Conservation (phyloP, 2,113 vertebrate genomes). For the Tretioscincus oriximinensis region DNA sequence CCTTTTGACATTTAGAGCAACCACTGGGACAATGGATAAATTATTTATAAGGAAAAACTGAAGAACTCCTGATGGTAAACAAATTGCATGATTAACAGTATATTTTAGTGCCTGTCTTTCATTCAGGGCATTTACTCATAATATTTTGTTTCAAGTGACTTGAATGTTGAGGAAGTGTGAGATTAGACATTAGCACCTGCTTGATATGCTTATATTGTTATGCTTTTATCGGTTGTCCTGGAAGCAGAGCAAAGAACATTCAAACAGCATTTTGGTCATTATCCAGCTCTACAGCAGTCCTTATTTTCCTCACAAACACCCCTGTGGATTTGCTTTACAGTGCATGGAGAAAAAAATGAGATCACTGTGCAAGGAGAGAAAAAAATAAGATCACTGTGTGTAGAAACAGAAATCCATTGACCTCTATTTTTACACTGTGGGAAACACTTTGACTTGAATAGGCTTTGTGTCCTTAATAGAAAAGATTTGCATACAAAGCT, state of each 20-base stretch:
- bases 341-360: not conserved
- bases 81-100: slow-evolving; percentile 12
- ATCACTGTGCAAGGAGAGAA: not conserved
- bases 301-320: slow-evolving; percentile 27
- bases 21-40: slow-evolving; percentile 31
- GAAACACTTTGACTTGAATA: slow-evolving; percentile 13
- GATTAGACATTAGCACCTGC: slow-evolving; percentile 25
- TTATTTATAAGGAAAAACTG: slow-evolving; percentile 26
- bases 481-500: slow-evolving; percentile 1
- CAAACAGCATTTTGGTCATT: not conserved
- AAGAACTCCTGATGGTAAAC: not conserved
- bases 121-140: slow-evolving; percentile 9
- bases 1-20: slow-evolving; percentile 20
- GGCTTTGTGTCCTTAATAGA: not conserved
- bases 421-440: not conserved
- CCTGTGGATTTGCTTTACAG: slow-evolving; percentile 15
- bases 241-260: slow-evolving; percentile 36
- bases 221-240: slow-evolving; percentile 10
- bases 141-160: slow-evolving; percentile 30
- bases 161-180: slow-evolving; percentile 24
- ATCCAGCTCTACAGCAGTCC: slow-evolving; percentile 10
- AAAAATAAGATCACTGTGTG: slow-evolving; percentile 12
- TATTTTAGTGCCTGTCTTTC: not conserved
- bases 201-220: slow-evolving; percentile 41
- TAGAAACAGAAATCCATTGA: slow-evolving; percentile 24